Base-by-base conservation (phyloP, 2,113 vertebrate genomes). In the Lipophrys pholis region DNA sequence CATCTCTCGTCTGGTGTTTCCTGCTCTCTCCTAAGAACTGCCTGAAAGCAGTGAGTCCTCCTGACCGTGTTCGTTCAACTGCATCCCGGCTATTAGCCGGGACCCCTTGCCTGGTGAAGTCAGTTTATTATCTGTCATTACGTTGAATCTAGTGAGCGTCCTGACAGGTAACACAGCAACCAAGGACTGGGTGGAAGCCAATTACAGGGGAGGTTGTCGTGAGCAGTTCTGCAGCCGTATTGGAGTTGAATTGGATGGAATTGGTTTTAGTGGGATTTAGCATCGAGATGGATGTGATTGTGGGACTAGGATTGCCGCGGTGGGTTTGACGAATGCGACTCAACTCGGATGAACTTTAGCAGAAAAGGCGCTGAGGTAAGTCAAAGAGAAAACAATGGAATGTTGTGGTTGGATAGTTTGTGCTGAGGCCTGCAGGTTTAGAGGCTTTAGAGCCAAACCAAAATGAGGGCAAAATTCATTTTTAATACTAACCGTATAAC, bases 91-190 rank as follows among this genome's bases (percentile, higher is more conserved):
- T 52, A 73, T 73, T 67, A 76, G 74, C 41, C 54, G 17, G 49
- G 40, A 40, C 63, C 46, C 35, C 11, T n/a, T 6, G 11, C 54
- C 66, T 10, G 51, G 16, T 17, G 45, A 58, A 54, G 53, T 56
- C 41, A 30, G 61, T 58, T 69, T 72, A 74, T 78, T 81, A 84
- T 85, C 66, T 64, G 21, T 78, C 85, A 78, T 87, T 78, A 85
- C 63, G 73, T 43, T 68, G 73, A 82, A 75, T 63, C 54, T 39
- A 35, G 35, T 59, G 30, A 55, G 41, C 55, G 42, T 73, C 11
- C 73, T 54, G 81, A 45, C 78, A 60, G 72, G 78, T 48, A 67
- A 54, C 59, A 69, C 73, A 67, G 21, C 21, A 63, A 57, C 69
- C 8, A 0, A 16, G 74, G 8, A 15, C 73, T 61, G 75, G 63